Evolutionary conservation across 1,140 invertebrate genomes (phyloP), one percentile per base, ranked within the genome.

Genomic region (Zaprionus kolodkinae): DNA sequence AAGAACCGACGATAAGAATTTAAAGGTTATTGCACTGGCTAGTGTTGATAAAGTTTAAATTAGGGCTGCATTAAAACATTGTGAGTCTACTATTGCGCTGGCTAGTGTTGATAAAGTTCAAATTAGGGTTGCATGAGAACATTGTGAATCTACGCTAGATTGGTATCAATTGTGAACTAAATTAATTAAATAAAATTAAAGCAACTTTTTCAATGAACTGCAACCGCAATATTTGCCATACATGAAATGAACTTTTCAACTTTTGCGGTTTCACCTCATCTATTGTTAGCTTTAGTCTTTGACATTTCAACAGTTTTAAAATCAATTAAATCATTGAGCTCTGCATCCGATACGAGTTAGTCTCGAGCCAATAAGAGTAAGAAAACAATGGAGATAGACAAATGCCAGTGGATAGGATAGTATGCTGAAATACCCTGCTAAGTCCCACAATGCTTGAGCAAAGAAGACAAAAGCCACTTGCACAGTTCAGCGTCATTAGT

Each of bases 401-500:
- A 55, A 43, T 45, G 40, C 40, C n/a, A 45, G n/a, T n/a, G n/a
- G n/a, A 45, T 15, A 50, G 17, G 17, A 25, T 21, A 21, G 21
- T 21, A 50, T 50, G 9, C 45, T 12, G 45, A 3, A 50, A 12
- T 50, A 21, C 56, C 67, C 55, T 66, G 55, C 55, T 62, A 54
- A 43, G 45, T 13, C 67, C 45, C 33, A 33, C 21, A 21, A 21
- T 21, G 21, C 21, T 21, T 21, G 21, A 21, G 21, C 21, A 21
- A 21, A 21, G 59, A 17, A 60, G 75, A 63, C 68, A 63, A 87
- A 78, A 67, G 80, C 68, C 80, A 81, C 80, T 89, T 84, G 77
- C 76, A 72, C 75, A 84, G 80, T 88, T 89, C 71, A 65, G 80
- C 81, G 75, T 81, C 78, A 88, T 88, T 88, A 84, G 73, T 75